Evolutionary conservation across 2,888 invertebrate genomes (phyloP).

Genomic region (Melieria crassipennis): DNA sequence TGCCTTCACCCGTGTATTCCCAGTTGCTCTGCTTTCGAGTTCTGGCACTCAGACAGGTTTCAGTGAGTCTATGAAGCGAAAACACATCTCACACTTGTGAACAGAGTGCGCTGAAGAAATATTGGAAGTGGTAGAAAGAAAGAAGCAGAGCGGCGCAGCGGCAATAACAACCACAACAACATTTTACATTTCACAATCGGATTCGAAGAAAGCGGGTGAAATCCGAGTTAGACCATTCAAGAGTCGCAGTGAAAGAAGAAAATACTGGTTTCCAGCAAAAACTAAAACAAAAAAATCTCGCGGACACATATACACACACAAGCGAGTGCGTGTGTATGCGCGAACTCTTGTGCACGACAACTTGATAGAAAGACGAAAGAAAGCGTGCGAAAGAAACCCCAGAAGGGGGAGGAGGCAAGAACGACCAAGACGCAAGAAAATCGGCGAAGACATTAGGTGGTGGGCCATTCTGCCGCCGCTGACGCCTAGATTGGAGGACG

Average conservation of each 20-base stretch:
- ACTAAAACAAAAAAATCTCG: neutral
- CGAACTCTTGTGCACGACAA: neutral
- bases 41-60: constrained; percentile 3
- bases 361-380: constrained; percentile 16
- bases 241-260: constrained; percentile 45
- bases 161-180: constrained; percentile 18
- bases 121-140: neutral
- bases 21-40: too few relatives aligned
- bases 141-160: too few relatives aligned
- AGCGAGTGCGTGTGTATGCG: constrained; percentile 2
- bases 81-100: constrained; percentile 33
- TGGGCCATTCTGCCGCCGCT: constrained; percentile 3
- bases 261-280: constrained; percentile 45
- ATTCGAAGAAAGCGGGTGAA: constrained; percentile 26
- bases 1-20: too few relatives aligned
- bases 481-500: neutral
- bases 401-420: neutral
- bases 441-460: constrained; percentile 1
- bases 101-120: constrained; percentile 1
- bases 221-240: constrained; percentile 12
- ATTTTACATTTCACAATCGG: constrained; percentile 3
- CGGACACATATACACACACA: neutral
- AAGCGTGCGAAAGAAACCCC: constrained; percentile 2
- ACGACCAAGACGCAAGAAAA: neutral
- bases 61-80: constrained; percentile 38